These are phyloP conservation scores for Ellobium chinense DNA, from an alignment of 2,888 invertebrate genomes.

Conservation along the genomic window DNA sequence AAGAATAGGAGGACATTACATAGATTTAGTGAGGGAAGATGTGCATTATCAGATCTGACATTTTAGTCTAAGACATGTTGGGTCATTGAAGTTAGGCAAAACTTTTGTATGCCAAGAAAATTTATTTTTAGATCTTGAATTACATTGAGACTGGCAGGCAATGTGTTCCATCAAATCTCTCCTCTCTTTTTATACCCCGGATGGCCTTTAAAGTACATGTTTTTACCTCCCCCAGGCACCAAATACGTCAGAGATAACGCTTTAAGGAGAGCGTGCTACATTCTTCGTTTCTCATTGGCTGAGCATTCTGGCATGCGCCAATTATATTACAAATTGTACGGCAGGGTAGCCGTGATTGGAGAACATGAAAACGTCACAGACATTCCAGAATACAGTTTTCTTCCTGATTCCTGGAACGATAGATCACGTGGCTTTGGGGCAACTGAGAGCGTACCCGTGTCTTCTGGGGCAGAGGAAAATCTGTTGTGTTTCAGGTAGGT, in stretches of 20 bases:
- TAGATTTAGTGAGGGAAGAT: too few species aligned
- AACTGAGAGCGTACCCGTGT: slow-evolving; percentile 55
- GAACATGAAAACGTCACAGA: slow-evolving; percentile 53
- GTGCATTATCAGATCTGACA: too few species aligned
- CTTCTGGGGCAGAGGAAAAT: slow-evolving; percentile 64
- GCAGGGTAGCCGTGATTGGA: slow-evolving; percentile 63
- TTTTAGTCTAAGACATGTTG: too few species aligned
- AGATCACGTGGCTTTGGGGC: slow-evolving; percentile 62
- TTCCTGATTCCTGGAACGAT: slow-evolving; percentile 50
- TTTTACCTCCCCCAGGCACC: slow-evolving; percentile 51
- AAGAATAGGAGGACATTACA: too few species aligned
- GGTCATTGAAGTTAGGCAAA: too few species aligned
- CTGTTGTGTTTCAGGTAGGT: slow-evolving; percentile 52
- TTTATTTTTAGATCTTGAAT: too few species aligned
- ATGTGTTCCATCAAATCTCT: too few species aligned
- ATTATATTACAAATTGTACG: slow-evolving; percentile 59
- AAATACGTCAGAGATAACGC: slow-evolving; percentile 58
- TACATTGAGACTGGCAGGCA: too few species aligned
- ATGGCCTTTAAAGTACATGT: neutral
- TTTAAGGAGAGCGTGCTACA: slow-evolving; percentile 67
- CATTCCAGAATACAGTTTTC: slow-evolving; percentile 62
- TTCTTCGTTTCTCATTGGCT: slow-evolving; percentile 65
- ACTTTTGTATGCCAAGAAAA: too few species aligned
- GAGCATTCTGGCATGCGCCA: slow-evolving; percentile 58
- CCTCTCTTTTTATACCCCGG: too few species aligned